Conservation (phyloP, 1,140 invertebrate genomes). For the Asobara japonica region DNA sequence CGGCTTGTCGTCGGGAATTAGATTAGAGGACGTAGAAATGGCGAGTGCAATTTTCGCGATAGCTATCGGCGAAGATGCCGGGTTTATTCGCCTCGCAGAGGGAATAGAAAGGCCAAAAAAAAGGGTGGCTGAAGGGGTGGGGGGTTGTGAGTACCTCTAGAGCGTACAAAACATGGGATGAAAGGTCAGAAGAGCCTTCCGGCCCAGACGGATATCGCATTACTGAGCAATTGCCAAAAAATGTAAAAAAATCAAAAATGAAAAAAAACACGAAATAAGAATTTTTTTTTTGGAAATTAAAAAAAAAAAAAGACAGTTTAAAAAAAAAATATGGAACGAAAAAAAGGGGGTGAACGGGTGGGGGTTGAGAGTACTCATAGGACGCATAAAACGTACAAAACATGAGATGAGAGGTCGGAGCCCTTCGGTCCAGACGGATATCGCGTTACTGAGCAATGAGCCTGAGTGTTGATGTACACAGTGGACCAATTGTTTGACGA, state of each 20-base stretch:
- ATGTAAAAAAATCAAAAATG: too few relatives aligned
- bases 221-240: constrained; percentile 15
- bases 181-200: neutral
- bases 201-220: neutral
- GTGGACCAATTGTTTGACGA: neutral
- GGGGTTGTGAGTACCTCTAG: too few relatives aligned
- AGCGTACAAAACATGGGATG: constrained; percentile 30
- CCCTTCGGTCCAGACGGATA: constrained; percentile 13
- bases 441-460: neutral
- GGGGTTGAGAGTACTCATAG: too few relatives aligned
- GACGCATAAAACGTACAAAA: constrained; percentile 34
- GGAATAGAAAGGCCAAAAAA: neutral
- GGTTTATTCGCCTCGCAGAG: neutral
- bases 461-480: neutral
- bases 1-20: constrained; percentile 37
- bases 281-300: too few relatives aligned
- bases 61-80: constrained; percentile 33
- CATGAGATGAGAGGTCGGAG: neutral
- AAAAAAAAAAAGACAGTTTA: too few relatives aligned
- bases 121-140: neutral
- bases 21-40: constrained; percentile 47
- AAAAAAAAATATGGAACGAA: neutral
- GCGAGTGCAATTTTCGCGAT: constrained; percentile 51
- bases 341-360: neutral
- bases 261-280: too few relatives aligned